phyloP scores from a whole-genome alignment of 2,113 vertebrate genomes.

The Hypanus sabinus region DNA sequence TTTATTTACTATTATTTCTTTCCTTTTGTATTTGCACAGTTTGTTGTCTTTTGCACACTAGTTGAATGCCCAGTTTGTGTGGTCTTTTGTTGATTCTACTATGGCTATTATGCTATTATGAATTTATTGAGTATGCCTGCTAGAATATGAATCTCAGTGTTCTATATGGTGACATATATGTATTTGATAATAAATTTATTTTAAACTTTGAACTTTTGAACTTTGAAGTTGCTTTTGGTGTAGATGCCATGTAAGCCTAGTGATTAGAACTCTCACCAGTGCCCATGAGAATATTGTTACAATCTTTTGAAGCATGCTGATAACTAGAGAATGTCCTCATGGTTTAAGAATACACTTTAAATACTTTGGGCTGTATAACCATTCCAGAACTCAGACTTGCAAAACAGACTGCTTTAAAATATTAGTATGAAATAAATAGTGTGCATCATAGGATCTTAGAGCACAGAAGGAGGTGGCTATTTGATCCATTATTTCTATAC shows the following conservation, averaged over 20 bases:
- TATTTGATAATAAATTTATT: too few species aligned
- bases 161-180: too few species aligned
- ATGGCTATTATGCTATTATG: too few species aligned
- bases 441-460: not conserved
- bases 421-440: not conserved
- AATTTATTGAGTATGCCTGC: too few species aligned
- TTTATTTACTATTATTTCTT: too few species aligned
- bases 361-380: not conserved
- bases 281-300: not conserved
- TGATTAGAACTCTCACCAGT: not conserved
- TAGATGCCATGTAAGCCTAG: not conserved
- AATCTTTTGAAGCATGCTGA: not conserved
- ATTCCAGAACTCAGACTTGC: not conserved
- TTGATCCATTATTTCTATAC: not conserved
- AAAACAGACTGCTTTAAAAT: not conserved
- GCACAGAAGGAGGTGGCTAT: not conserved
- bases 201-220: too few species aligned
- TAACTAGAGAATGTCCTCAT: not conserved
- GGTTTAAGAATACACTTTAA: not conserved
- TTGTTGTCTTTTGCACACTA: too few species aligned
- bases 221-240: not conserved
- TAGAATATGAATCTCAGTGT: too few species aligned
- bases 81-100: too few species aligned
- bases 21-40: too few species aligned
- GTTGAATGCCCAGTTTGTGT: too few species aligned